Conservation (phyloP, 2,888 invertebrate species). For the Carterocephalus palaemon region DNA sequence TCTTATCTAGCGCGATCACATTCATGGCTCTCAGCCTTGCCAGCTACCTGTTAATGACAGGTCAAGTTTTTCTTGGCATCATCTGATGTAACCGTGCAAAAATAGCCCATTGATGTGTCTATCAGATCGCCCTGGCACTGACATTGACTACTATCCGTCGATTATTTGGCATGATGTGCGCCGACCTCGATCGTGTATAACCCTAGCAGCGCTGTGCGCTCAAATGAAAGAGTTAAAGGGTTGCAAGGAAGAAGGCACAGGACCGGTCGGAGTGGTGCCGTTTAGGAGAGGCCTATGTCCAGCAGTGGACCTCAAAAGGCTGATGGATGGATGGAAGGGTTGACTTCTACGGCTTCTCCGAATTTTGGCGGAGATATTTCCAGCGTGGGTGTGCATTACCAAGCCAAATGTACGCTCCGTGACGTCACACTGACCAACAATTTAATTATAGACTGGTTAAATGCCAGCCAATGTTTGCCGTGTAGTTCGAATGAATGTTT, state of each 20-base stretch:
- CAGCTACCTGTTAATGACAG: conserved; percentile 43
- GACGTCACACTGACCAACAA: conserved; percentile 48
- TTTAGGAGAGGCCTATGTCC: too few species aligned
- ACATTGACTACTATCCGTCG: conserved; percentile 57
- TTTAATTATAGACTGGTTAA: conserved; percentile 69
- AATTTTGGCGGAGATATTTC: conserved; percentile 36
- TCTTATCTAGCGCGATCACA: neutral
- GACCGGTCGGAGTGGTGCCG: too few species aligned
- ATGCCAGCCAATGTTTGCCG: conserved; percentile 66
- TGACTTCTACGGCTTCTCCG: conserved; percentile 14
- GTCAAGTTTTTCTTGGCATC: conserved; percentile 61
- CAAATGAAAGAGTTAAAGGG: conserved; percentile 12
- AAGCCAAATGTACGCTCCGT: conserved; percentile 51
- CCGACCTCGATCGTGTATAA: conserved; percentile 32
- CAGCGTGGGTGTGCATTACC: conserved; percentile 54
- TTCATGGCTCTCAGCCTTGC: conserved; percentile 20
- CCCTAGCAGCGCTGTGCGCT: conserved; percentile 1
- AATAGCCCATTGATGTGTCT: conserved; percentile 69
- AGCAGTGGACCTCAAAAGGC: too few species aligned
- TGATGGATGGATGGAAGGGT: too few species aligned
- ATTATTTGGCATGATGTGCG: conserved; percentile 55
- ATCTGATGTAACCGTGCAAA: conserved; percentile 51
- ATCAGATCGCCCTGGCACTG: conserved; percentile 66
- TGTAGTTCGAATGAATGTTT: conserved; percentile 50
- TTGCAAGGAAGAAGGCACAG: too few species aligned